A percentile compares a stretch with the other conserved stretches of the same genome.
phyloP scores from a whole-genome alignment of 2,797 vertebrate genomes.

The Darevskia mixta region DNA sequence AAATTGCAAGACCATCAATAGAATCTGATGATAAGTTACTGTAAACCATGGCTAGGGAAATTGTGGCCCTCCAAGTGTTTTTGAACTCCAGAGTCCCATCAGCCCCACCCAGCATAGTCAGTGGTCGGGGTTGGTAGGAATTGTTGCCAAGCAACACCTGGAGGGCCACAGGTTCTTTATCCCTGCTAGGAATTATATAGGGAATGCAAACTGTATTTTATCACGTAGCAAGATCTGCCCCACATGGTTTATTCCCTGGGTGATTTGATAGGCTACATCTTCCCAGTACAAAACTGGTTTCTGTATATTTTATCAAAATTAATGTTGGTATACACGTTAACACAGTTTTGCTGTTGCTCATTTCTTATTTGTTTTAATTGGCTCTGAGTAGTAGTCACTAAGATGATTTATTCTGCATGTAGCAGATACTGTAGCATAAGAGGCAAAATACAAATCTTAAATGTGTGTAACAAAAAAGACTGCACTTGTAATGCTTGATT shows the following conservation, averaged over 20 bases:
- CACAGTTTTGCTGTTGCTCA: background rate
- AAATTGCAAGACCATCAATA: background rate
- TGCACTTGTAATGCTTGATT: background rate
- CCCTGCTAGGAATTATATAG: background rate
- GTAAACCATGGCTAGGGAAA: too few species aligned
- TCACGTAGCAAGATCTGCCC: background rate
- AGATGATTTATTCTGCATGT: background rate
- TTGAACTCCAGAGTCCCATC: too few species aligned
- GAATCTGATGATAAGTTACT: too few species aligned
- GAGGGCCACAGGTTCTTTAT: background rate
- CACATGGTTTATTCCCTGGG: background rate
- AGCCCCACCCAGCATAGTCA: too few species aligned
- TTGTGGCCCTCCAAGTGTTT: background rate
- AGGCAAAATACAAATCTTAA: background rate
- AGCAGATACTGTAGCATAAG: background rate
- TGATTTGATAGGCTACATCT: background rate
- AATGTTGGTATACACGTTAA: background rate
- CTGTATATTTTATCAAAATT: too few species aligned
- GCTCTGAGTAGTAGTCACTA: background rate
- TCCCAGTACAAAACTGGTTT: background rate
- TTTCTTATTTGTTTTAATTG: background rate
- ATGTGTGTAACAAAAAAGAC: background rate
- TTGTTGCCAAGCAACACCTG: background rate
- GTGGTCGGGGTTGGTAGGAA: too few species aligned
- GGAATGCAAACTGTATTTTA: background rate